phyloP scores from a whole-genome alignment of 2,888 invertebrate species.

The Cryptophagus acutangulus region DNA sequence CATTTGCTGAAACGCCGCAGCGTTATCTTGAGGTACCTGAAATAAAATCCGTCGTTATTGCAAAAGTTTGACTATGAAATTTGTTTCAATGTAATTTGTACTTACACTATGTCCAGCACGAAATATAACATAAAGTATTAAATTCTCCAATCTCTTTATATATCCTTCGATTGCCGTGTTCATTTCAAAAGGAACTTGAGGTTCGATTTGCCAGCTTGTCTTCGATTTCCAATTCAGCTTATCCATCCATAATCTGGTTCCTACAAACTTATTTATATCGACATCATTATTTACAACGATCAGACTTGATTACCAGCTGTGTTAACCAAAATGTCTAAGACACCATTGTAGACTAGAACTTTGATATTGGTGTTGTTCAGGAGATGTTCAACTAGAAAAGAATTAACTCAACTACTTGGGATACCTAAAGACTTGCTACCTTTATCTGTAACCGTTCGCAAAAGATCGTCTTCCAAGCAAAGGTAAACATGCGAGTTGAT shows the following conservation, averaged over 20 bases:
- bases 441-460: conserved; percentile 68
- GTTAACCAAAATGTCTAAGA: conserved; percentile 38
- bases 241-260: conserved; percentile 70
- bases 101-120: conserved; percentile 69
- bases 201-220: conserved; percentile 12
- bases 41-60: too few species aligned
- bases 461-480: conserved; percentile 61
- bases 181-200: conserved; percentile 56
- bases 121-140: conserved; percentile 70
- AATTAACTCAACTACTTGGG: background rate
- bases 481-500: conserved; percentile 58
- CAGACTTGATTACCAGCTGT: conserved; percentile 31
- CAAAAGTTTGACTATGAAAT: too few species aligned
- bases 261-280: conserved; percentile 41
- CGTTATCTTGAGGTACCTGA: conserved; percentile 35
- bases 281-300: conserved; percentile 3
- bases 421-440: conserved; percentile 49
- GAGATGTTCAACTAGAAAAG: conserved; percentile 36
- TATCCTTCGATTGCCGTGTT: conserved; percentile 62
- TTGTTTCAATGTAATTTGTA: too few species aligned
- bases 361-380: conserved; percentile 35
- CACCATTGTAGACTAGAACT: conserved; percentile 38
- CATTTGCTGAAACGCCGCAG: conserved; percentile 32
- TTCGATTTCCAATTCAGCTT: conserved; percentile 58
- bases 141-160: conserved; percentile 59